Evolutionary conservation across 2,888 invertebrate species (phyloP).

Genomic region (Tetragnatha montana): DNA sequence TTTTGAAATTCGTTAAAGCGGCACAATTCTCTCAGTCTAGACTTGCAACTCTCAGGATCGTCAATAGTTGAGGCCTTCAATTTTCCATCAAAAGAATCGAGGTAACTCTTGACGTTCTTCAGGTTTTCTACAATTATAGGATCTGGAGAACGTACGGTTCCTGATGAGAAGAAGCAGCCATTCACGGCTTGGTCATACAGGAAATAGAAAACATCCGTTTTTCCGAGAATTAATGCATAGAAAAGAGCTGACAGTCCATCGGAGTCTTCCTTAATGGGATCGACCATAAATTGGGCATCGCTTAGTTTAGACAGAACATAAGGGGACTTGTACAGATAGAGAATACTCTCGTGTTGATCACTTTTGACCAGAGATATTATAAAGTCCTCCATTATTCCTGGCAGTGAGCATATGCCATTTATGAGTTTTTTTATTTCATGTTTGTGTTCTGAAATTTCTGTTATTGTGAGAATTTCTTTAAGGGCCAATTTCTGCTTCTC

Average conservation of each 20-base stretch:
- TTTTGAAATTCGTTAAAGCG: slow-evolving; percentile 33
- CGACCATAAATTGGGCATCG: slow-evolving; percentile 22
- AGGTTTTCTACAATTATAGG: slow-evolving; percentile 32
- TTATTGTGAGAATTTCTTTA: slow-evolving; percentile 24
- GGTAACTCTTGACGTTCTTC: neutral
- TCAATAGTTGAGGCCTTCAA: neutral
- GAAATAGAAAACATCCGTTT: slow-evolving; percentile 13
- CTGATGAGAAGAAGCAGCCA: neutral
- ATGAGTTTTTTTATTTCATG: neutral
- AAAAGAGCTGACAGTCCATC: slow-evolving; percentile 13
- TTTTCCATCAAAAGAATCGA: slow-evolving; percentile 1
- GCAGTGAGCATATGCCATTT: neutral
- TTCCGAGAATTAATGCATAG: neutral
- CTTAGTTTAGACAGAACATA: slow-evolving; percentile 34
- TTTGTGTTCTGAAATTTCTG: neutral
- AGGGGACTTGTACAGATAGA: slow-evolving; percentile 12
- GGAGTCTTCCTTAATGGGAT: slow-evolving; percentile 13
- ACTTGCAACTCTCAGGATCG: neutral
- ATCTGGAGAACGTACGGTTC: slow-evolving; percentile 21
- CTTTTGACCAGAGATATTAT: slow-evolving; percentile 21
- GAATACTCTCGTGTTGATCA: neutral
- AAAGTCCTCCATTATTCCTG: slow-evolving; percentile 14
- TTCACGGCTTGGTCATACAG: slow-evolving; percentile 41
- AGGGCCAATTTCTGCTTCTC: slow-evolving; percentile 15
- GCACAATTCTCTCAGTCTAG: neutral